These are phyloP conservation scores for Pangasius macronema DNA, from an alignment of 2,797 vertebrate species.

Conservation along the genomic window DNA sequence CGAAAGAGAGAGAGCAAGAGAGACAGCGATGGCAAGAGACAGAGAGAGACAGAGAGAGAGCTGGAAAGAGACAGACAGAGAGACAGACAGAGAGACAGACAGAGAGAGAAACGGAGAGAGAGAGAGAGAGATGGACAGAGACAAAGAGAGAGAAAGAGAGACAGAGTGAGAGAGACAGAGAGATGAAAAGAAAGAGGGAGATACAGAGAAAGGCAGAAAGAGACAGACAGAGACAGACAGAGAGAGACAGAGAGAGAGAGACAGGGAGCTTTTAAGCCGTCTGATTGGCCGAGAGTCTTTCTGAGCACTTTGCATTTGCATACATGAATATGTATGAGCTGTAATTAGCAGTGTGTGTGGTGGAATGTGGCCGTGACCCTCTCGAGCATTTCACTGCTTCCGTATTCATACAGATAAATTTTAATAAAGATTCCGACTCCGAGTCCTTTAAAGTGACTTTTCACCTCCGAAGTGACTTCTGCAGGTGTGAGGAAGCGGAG, in stretches of 20 bases:
- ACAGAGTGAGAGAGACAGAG: too few species aligned
- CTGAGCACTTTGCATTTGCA: background rate
- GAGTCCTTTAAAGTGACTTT: background rate
- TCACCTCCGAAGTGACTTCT: background rate
- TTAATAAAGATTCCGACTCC: background rate
- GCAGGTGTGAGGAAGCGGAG: background rate
- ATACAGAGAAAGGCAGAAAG: background rate
- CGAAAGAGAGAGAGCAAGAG: too few species aligned
- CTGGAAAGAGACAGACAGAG: too few species aligned
- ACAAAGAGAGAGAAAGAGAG: too few species aligned
- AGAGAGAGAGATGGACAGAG: too few species aligned
- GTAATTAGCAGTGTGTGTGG: constrained; percentile 1
- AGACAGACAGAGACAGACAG: background rate
- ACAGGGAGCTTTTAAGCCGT: background rate
- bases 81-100: too few species aligned
- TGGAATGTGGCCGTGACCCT: background rate
- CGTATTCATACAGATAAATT: background rate
- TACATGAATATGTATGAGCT: constrained; percentile 2
- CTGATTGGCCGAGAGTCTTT: background rate
- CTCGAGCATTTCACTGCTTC: background rate
- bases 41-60: too few species aligned
- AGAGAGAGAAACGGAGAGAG: too few species aligned
- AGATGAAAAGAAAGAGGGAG: background rate
- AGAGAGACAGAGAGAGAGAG: background rate
- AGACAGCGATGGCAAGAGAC: too few species aligned